Evolutionary conservation across 2,113 vertebrate genomes (phyloP).

Genomic region (Sapajus apella): DNA sequence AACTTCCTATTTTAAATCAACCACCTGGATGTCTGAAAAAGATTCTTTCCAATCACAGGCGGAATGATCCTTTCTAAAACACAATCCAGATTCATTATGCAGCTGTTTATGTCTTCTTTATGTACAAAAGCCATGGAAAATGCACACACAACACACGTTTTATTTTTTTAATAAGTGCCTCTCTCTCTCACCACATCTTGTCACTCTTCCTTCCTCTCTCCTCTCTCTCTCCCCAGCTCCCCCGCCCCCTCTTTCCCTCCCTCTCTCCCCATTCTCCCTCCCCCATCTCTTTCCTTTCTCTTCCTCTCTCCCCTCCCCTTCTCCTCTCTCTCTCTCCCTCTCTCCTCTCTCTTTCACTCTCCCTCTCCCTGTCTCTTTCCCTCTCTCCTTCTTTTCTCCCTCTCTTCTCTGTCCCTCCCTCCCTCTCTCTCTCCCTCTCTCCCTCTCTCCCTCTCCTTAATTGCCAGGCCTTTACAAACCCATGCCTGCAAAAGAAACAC

Average conservation of each 20-base stretch:
- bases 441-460: conserved; percentile 59
- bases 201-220: not conserved
- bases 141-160: not conserved
- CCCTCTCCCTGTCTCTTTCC: not conserved
- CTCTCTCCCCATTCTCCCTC: not conserved
- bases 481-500: conserved; percentile 80
- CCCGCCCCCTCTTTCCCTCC: no score
- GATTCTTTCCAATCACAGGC: not conserved
- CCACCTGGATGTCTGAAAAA: not conserved
- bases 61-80: not conserved
- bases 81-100: not conserved
- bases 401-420: not conserved
- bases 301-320: no score
- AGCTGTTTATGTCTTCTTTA: not conserved
- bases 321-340: not conserved
- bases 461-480: conserved; percentile 82
- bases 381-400: not conserved
- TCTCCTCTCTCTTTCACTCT: not conserved
- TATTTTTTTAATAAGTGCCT: not conserved
- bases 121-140: not conserved
- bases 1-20: not conserved
- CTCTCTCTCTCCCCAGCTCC: not conserved
- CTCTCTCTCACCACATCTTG: not conserved
- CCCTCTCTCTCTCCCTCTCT: not conserved
- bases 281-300: no score